These are phyloP conservation scores for Dromococcyx pavoninus DNA, from an alignment of 2,797 vertebrate species.

Conservation along the genomic window DNA sequence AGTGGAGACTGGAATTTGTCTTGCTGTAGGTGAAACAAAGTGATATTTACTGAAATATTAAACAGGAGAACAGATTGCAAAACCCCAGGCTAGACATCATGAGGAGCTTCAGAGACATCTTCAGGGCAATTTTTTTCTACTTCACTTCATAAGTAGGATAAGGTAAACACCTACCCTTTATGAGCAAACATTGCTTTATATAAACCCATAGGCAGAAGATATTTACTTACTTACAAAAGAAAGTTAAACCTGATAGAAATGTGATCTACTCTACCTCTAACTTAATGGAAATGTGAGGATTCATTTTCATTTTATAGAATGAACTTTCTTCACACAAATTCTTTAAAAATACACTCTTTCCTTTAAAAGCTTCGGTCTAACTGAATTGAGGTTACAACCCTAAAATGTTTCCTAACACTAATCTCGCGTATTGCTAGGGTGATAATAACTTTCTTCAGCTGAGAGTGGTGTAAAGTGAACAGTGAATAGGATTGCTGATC, in stretches of 20 bases:
- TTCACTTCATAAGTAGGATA: conserved; percentile 72
- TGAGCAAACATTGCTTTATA: conserved; percentile 61
- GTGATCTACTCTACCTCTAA: background rate
- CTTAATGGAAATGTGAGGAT: background rate
- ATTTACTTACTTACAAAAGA: conserved; percentile 44
- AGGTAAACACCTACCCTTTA: conserved; percentile 68
- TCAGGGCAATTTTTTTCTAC: conserved; percentile 67
- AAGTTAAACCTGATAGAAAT: conserved; percentile 16
- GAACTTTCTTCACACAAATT: background rate
- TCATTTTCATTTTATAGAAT: background rate
- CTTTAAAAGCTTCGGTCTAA: background rate
- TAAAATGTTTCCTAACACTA: conserved; percentile 54
- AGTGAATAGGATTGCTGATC: conserved; percentile 39
- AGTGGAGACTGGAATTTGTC: conserved; percentile 63
- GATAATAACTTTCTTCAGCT: conserved; percentile 61
- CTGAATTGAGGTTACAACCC: conserved; percentile 54
- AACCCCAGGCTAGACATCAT: conserved; percentile 67
- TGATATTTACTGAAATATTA: conserved; percentile 74
- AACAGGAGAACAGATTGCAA: conserved; percentile 72
- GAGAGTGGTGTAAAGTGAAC: conserved; percentile 21
- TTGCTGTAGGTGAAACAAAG: conserved; percentile 74
- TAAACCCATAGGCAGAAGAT: conserved; percentile 30
- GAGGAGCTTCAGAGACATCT: conserved; percentile 64
- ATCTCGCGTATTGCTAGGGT: conserved; percentile 35
- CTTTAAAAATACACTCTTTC: background rate